A percentile compares a stretch with the other conserved stretches of the same genome.
phyloP scores from a whole-genome alignment of 2,888 invertebrate species.

The Microctonus aethiopoides region DNA sequence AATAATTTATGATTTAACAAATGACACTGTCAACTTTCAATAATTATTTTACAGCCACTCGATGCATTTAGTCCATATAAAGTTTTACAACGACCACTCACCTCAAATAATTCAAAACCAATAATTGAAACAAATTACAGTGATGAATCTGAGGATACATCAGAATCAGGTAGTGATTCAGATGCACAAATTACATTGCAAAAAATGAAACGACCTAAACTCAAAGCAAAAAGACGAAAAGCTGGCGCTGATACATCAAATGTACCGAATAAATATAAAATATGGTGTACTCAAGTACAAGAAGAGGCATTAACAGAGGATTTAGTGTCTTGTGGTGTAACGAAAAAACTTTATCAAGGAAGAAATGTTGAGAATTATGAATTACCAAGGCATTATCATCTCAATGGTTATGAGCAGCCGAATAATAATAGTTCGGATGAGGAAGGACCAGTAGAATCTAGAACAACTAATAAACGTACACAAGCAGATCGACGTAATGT shows the following conservation, averaged over 20 bases:
- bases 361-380: slow-evolving; percentile 82
- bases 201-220: slow-evolving; percentile 70
- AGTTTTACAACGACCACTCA: slow-evolving; percentile 59
- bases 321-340: slow-evolving; percentile 82
- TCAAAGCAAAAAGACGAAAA: slow-evolving; percentile 65
- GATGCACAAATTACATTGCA: slow-evolving; percentile 67
- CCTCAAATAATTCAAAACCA: slow-evolving; percentile 45
- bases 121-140: slow-evolving; percentile 70
- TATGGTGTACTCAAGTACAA: slow-evolving; percentile 79
- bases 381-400: slow-evolving; percentile 67
- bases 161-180: slow-evolving; percentile 73
- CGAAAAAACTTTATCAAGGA: slow-evolving; percentile 73
- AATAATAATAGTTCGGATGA: slow-evolving; percentile 72
- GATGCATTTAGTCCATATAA: slow-evolving; percentile 62
- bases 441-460: slow-evolving; percentile 60
- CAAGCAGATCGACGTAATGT: slow-evolving; percentile 72
- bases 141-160: slow-evolving; percentile 70
- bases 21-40: neutral
- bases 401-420: slow-evolving; percentile 36
- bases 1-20: slow-evolving; percentile 1
- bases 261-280: slow-evolving; percentile 78
- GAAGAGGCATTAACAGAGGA: slow-evolving; percentile 85
- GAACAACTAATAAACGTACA: slow-evolving; percentile 71
- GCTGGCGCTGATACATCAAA: slow-evolving; percentile 63
- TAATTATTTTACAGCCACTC: slow-evolving; percentile 47